A percentile compares a stretch with the other conserved stretches of the same genome.
Evolutionary conservation across 2,888 invertebrate species (phyloP).

Genomic region (Chironomus riparius): DNA sequence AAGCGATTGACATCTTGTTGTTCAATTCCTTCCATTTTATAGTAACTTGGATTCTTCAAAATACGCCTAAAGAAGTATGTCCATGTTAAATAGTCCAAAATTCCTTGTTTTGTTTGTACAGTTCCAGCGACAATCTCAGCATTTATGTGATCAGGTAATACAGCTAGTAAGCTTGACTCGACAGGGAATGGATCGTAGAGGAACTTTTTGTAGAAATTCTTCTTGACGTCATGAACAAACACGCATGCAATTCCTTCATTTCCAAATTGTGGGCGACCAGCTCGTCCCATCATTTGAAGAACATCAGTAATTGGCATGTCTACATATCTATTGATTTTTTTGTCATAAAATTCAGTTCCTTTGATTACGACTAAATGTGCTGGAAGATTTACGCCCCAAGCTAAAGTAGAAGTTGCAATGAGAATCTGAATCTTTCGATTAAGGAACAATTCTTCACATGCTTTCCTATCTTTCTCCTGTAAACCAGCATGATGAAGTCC

Average conservation of each 20-base stretch:
- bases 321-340: constrained; percentile 90
- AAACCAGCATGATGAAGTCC: constrained; percentile 98
- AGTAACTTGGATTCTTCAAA: constrained; percentile 86
- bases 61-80: constrained; percentile 94
- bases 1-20: constrained; percentile 61
- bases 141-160: constrained; percentile 92
- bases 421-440: constrained; percentile 93
- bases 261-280: constrained; percentile 96
- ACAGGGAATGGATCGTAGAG: constrained; percentile 99
- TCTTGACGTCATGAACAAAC: constrained; percentile 91
- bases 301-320: constrained; percentile 99
- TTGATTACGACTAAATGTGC: constrained; percentile 98
- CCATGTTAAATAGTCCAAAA: constrained; percentile 96
- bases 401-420: constrained; percentile 93
- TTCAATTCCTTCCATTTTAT: constrained; percentile 66
- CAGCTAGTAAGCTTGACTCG: constrained; percentile 85
- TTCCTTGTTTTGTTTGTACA: constrained; percentile 73
- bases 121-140: constrained; percentile 96
- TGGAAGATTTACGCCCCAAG: constrained; percentile 99
- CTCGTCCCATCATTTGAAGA: constrained; percentile 99
- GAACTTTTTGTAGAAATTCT: constrained; percentile 98
- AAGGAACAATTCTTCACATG: constrained; percentile 88
- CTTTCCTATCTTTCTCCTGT: constrained; percentile 81
- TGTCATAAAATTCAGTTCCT: constrained; percentile 98
- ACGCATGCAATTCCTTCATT: constrained; percentile 82